These are phyloP conservation scores for Podocnemis expansa DNA, from an alignment of 2,113 vertebrate species.

Conservation along the genomic window DNA sequence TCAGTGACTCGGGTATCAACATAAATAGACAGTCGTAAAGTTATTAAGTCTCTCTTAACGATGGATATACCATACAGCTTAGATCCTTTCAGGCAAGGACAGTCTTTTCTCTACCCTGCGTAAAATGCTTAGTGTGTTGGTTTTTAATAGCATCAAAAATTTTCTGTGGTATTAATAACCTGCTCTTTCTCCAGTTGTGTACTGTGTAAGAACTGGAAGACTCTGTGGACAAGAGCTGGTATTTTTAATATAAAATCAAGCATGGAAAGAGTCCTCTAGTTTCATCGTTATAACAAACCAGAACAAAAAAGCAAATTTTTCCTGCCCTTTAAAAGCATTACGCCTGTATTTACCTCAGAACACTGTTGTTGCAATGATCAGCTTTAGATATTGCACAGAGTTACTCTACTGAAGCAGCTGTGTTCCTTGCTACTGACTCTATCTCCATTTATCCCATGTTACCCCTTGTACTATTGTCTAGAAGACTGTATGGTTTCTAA, in stretches of 20 bases:
- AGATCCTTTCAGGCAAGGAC: background rate
- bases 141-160: background rate
- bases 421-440: no score
- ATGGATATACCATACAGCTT: background rate
- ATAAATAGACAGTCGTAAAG: background rate
- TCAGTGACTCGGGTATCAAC: background rate
- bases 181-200: background rate
- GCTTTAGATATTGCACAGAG: background rate
- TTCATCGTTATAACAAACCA: background rate
- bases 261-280: background rate
- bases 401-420: background rate
- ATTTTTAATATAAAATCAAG: background rate
- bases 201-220: background rate
- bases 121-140: background rate
- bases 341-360: background rate
- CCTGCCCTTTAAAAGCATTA: background rate
- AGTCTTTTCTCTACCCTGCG: background rate
- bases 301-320: background rate
- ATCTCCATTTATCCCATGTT: fast-evolving
- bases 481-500: background rate
- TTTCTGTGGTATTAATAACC: background rate
- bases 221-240: background rate
- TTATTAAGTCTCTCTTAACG: background rate
- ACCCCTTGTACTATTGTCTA: background rate
- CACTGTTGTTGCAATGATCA: background rate